A percentile compares a stretch with the other conserved stretches of the same genome.
These are phyloP conservation scores for Seira ritae DNA, from an alignment of 2,888 invertebrate genomes.

Conservation along the genomic window DNA sequence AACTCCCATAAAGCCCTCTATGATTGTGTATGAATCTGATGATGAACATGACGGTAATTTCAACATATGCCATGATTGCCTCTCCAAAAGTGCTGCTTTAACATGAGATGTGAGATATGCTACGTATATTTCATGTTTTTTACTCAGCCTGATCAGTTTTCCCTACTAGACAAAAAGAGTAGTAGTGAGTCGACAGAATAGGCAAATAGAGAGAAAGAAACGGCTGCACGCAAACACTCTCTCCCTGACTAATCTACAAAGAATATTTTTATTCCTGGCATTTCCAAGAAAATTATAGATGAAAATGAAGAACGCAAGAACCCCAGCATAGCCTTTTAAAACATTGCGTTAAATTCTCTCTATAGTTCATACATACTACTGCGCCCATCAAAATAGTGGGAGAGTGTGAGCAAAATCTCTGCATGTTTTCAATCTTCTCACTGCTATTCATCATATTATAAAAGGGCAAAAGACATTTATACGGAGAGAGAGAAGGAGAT, in stretches of 20 bases:
- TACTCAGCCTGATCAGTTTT: constrained; percentile 13
- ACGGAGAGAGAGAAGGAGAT: neutral
- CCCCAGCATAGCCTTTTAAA: neutral
- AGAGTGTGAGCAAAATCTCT: constrained; percentile 4
- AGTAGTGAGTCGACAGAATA: constrained; percentile 13
- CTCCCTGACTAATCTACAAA: constrained; percentile 15
- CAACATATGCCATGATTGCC: neutral
- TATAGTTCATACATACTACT: constrained; percentile 15
- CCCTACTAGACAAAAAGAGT: constrained; percentile 8
- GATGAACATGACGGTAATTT: constrained; percentile 29
- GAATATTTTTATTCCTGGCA: constrained; percentile 21
- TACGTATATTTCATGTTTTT: constrained; percentile 9
- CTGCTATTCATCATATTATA: constrained; percentile 21
- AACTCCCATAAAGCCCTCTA: constrained; percentile 16
- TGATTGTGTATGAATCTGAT: constrained; percentile 40
- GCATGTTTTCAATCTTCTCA: constrained; percentile 15
- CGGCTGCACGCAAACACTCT: constrained; percentile 19
- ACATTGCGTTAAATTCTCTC: constrained; percentile 24
- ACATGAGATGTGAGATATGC: neutral
- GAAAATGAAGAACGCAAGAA: neutral
- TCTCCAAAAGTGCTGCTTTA: neutral
- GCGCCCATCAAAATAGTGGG: constrained; percentile 12
- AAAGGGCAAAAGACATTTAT: constrained; percentile 22
- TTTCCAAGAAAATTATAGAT: constrained; percentile 9
- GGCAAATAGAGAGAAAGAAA: neutral